Conservation (phyloP, 2,797 vertebrate genomes). For the Clarias platycephalus region DNA sequence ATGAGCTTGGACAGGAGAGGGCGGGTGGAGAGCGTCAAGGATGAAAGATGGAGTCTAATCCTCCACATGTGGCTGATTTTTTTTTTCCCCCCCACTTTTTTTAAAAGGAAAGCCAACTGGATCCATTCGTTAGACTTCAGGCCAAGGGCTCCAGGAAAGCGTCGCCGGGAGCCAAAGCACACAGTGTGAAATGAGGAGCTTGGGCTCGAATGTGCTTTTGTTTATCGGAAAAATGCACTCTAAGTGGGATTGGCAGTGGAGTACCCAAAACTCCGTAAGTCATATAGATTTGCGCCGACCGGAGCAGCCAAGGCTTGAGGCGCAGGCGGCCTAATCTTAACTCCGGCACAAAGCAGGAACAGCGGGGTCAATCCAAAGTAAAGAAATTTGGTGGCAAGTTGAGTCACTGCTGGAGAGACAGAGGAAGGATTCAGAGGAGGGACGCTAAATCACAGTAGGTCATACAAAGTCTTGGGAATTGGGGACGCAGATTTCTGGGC, state of each 20-base stretch:
- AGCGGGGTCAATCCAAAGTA: constrained; percentile 77
- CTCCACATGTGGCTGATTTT: constrained; percentile 77
- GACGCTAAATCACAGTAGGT: constrained; percentile 57
- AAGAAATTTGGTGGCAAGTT: constrained; percentile 67
- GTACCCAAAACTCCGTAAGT: constrained; percentile 81
- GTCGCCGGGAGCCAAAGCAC: constrained; percentile 82
- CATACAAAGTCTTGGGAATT: constrained; percentile 70
- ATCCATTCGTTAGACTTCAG: constrained; percentile 78
- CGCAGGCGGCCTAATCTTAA: constrained; percentile 71
- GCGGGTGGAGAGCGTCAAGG: constrained; percentile 75
- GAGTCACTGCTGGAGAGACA: constrained; percentile 59
- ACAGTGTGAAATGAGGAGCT: constrained; percentile 87
- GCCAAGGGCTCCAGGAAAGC: constrained; percentile 82
- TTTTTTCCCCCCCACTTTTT: constrained; percentile 55
- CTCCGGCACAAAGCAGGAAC: constrained; percentile 71
- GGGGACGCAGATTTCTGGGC: constrained; percentile 69
- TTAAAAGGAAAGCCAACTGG: constrained; percentile 80
- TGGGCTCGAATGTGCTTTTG: constrained; percentile 86
- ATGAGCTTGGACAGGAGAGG: constrained; percentile 70
- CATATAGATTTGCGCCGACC: constrained; percentile 79
- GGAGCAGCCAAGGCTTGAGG: constrained; percentile 68
- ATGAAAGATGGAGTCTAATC: constrained; percentile 83
- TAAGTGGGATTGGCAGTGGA: constrained; percentile 81
- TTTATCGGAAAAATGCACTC: constrained; percentile 87
- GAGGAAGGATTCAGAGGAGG: constrained; percentile 36